phyloP scores from a whole-genome alignment of 2,113 vertebrate genomes.

The Silurus meridionalis region DNA sequence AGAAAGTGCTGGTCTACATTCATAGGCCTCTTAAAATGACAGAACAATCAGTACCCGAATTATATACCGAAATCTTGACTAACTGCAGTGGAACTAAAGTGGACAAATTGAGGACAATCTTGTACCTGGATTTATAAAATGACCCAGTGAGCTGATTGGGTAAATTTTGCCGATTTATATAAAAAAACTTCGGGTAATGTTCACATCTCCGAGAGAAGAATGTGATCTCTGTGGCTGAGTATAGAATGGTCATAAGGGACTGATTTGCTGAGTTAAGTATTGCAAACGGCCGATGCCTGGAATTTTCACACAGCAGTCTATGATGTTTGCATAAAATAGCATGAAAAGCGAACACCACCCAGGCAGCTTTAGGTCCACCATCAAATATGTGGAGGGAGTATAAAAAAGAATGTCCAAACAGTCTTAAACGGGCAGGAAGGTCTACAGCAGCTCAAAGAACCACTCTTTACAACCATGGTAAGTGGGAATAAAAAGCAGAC shows the following conservation, averaged over 20 bases:
- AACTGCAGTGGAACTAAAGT: not conserved
- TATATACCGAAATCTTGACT: too few relatives aligned
- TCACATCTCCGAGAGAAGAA: not conserved
- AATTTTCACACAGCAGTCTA: not conserved
- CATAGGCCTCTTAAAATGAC: not conserved
- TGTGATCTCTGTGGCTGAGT: not conserved
- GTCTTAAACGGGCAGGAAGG: not conserved
- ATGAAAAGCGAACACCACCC: not conserved
- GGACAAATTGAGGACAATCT: too few relatives aligned
- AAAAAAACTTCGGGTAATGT: not conserved
- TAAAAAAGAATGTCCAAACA: not conserved
- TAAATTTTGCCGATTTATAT: not conserved
- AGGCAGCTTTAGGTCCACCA: not conserved
- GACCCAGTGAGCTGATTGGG: not conserved
- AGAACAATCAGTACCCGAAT: not conserved
- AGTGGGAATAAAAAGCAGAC: not conserved
- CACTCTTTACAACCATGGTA: not conserved
- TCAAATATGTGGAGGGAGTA: not conserved
- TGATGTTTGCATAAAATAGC: not conserved
- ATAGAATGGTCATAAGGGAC: not conserved
- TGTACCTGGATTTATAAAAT: not conserved
- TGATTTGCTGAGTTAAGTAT: not conserved
- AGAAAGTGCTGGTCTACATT: not conserved
- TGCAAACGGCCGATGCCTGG: not conserved
- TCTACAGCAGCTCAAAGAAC: not conserved